These are phyloP conservation scores for Dendrophyllia cribrosa DNA, from an alignment of 64 coral and sea anemone species.

Conservation along the genomic window DNA sequence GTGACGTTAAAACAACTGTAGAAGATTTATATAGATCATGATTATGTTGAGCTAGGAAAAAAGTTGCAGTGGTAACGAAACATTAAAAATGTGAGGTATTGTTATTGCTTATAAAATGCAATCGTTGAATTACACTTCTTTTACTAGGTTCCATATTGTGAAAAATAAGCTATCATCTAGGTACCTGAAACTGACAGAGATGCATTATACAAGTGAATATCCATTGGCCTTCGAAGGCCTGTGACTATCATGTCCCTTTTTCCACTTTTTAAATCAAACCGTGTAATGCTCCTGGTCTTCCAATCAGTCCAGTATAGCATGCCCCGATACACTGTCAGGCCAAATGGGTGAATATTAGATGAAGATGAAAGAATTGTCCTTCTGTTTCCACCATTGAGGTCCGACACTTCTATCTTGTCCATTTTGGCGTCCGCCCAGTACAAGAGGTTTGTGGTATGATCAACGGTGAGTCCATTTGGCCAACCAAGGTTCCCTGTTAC, in stretches of 20 bases:
- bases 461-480: conserved; percentile 49
- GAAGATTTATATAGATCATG: too few species aligned
- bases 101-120: too few species aligned
- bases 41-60: too few species aligned
- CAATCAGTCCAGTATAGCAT: conserved; percentile 65
- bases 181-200: conserved; percentile 4
- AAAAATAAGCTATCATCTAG: neutral
- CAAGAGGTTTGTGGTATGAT: conserved; percentile 27
- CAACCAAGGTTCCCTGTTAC: conserved; percentile 30
- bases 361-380: neutral
- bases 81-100: too few species aligned
- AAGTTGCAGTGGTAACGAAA: too few species aligned
- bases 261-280: conserved; percentile 17
- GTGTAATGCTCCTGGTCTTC: conserved; percentile 20
- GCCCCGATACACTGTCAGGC: conserved; percentile 22
- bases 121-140: neutral
- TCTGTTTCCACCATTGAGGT: conserved; percentile 21
- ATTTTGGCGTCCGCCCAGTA: conserved; percentile 75
- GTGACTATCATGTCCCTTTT: neutral
- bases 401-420: conserved; percentile 43
- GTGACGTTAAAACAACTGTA: too few species aligned
- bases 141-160: too few species aligned
- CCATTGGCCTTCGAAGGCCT: conserved; percentile 33
- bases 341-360: conserved; percentile 50
- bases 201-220: conserved; percentile 43